Evolutionary conservation across 2,113 vertebrate species (phyloP).

Genomic region (Blennius ocellaris): DNA sequence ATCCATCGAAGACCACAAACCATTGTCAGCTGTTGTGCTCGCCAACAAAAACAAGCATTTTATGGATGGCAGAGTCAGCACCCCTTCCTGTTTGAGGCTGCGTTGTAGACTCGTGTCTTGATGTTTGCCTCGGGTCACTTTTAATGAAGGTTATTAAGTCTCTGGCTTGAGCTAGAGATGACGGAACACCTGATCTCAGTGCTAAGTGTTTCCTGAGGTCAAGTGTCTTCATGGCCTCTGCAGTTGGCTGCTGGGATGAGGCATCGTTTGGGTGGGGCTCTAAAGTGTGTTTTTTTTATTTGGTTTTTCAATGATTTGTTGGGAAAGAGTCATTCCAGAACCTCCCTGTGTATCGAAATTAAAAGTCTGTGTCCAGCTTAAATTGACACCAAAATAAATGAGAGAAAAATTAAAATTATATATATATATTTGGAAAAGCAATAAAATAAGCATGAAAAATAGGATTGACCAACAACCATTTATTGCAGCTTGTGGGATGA

Average conservation of each 20-base stretch:
- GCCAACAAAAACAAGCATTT: constrained; percentile 1
- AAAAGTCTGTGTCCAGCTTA: too few species aligned
- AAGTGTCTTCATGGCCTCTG: neutral
- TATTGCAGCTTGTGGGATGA: too few species aligned
- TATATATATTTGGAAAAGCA: too few species aligned
- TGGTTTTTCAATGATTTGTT: accelerated
- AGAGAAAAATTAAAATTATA: too few species aligned
- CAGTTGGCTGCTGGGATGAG: neutral
- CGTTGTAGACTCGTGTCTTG: neutral
- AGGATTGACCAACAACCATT: too few species aligned
- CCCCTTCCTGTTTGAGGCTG: neutral
- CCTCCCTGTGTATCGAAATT: neutral
- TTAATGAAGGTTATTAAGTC: constrained; percentile 11
- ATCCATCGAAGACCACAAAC: neutral
- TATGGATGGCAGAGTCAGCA: neutral
- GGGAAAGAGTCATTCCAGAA: neutral
- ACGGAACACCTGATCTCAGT: constrained; percentile 3
- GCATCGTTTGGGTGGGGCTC: neutral
- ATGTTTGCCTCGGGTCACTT: constrained; percentile 3
- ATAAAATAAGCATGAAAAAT: too few species aligned
- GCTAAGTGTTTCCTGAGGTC: neutral
- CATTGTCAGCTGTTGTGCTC: neutral
- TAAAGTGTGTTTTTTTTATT: neutral
- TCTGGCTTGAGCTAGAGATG: constrained; percentile 32
- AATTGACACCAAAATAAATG: too few species aligned